phyloP scores from a whole-genome alignment of 2,888 invertebrate species.

The Chloroclysta siterata region DNA sequence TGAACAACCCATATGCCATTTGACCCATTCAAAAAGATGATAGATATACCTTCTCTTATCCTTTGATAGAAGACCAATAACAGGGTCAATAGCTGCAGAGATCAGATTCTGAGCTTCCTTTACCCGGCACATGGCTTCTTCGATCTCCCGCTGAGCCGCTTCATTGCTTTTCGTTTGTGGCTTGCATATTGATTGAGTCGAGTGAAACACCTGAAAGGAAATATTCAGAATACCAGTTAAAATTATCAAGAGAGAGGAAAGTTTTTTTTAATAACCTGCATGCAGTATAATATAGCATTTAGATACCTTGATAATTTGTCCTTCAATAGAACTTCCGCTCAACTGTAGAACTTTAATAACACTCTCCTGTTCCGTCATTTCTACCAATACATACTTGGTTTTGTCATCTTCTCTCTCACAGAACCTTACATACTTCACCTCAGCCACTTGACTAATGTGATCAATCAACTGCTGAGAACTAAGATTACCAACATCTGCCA shows the following conservation, averaged over 20 bases:
- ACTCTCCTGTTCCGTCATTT: slow-evolving; percentile 96
- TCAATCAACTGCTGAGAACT: slow-evolving; percentile 94
- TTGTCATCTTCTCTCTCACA: slow-evolving; percentile 93
- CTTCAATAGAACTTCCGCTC: slow-evolving; percentile 91
- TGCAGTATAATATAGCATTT: not conserved
- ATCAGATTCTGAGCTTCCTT: slow-evolving; percentile 98
- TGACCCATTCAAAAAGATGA: slow-evolving; percentile 7
- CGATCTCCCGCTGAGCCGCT: slow-evolving; percentile 97
- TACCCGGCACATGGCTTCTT: slow-evolving; percentile 98
- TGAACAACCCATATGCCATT: not conserved
- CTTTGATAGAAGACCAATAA: slow-evolving; percentile 93
- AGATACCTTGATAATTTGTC: slow-evolving; percentile 84
- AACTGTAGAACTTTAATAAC: slow-evolving; percentile 94
- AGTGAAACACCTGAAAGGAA: slow-evolving; percentile 90
- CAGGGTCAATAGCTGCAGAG: slow-evolving; percentile 96
- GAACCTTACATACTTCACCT: slow-evolving; percentile 97
- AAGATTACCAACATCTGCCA: slow-evolving; percentile 91
- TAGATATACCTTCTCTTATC: slow-evolving; percentile 88
- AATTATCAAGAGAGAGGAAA: no score
- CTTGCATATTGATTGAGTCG: slow-evolving; percentile 95
- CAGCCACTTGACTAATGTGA: slow-evolving; percentile 94
- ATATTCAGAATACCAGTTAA: not conserved
- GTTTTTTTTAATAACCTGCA: no score
- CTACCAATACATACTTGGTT: slow-evolving; percentile 93
- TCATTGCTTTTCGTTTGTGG: slow-evolving; percentile 98